These are phyloP conservation scores for Parauchenoglanis ngamensis DNA, from an alignment of 2,797 vertebrate genomes.

Conservation along the genomic window DNA sequence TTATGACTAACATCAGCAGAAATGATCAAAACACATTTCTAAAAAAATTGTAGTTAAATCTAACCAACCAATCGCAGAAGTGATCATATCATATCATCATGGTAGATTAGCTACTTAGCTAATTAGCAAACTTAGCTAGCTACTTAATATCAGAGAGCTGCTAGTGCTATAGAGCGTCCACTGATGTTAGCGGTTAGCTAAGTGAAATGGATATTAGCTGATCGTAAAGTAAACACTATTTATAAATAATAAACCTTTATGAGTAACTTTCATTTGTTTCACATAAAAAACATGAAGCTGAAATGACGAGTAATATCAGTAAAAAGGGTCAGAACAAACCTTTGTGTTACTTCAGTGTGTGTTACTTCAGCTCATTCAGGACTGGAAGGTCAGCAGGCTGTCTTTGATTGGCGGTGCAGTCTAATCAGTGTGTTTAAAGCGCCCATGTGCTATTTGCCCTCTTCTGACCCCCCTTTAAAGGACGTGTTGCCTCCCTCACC, in stretches of 20 bases:
- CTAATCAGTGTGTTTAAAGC: conserved; percentile 51
- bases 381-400: conserved; percentile 29
- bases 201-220: background rate
- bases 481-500: conserved; percentile 37
- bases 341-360: background rate
- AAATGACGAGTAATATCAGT: background rate
- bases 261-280: background rate
- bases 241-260: background rate
- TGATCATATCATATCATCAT: background rate
- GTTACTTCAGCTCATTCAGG: conserved; percentile 50
- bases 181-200: background rate
- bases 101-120: background rate
- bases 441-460: conserved; percentile 45
- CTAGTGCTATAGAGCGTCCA: background rate
- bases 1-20: background rate
- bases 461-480: conserved; percentile 40
- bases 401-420: conserved; percentile 39
- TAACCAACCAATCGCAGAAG: background rate
- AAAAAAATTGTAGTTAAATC: background rate
- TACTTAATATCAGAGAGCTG: background rate
- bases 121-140: background rate
- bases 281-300: background rate
- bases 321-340: background rate
- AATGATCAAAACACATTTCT: background rate
- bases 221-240: background rate